A percentile compares a stretch with the other conserved stretches of the same genome.
These are phyloP conservation scores for Periplaneta americana DNA, from an alignment of 1,140 invertebrate genomes.

Conservation along the genomic window DNA sequence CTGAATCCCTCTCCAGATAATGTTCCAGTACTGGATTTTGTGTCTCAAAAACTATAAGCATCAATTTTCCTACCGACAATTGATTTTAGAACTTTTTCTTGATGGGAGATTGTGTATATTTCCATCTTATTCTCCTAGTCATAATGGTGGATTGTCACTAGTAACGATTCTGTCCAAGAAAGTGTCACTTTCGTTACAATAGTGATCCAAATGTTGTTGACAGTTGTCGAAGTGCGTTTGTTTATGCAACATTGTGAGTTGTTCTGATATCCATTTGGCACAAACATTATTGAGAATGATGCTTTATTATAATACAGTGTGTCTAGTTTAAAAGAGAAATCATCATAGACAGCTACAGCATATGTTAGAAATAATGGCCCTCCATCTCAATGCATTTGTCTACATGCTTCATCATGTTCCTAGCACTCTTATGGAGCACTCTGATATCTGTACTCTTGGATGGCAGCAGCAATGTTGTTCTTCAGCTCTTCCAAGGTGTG, in stretches of 20 bases:
- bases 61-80: neutral
- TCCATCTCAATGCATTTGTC: too few species aligned
- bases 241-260: neutral
- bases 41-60: neutral
- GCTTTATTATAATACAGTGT: too few species aligned
- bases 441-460: too few species aligned
- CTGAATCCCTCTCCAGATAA: neutral
- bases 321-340: too few species aligned
- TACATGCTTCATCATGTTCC: too few species aligned
- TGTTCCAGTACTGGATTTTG: neutral
- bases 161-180: slow-evolving; percentile 19
- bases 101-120: neutral
- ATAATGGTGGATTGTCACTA: slow-evolving; percentile 25
- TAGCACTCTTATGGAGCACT: too few species aligned
- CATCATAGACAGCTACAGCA: too few species aligned
- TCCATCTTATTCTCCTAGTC: slow-evolving; percentile 24
- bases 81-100: neutral
- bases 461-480: too few species aligned
- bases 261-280: slow-evolving; percentile 6
- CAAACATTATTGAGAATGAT: slow-evolving; percentile 11
- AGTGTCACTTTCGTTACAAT: neutral
- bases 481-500: too few species aligned
- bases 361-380: too few species aligned
- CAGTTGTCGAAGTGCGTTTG: neutral
- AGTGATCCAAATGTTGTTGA: neutral